Percentiles rank a stretch among this genome's conserved stretches.
Evolutionary conservation across 2,113 vertebrate species (phyloP).

Genomic region (Phaetusa simplex): DNA sequence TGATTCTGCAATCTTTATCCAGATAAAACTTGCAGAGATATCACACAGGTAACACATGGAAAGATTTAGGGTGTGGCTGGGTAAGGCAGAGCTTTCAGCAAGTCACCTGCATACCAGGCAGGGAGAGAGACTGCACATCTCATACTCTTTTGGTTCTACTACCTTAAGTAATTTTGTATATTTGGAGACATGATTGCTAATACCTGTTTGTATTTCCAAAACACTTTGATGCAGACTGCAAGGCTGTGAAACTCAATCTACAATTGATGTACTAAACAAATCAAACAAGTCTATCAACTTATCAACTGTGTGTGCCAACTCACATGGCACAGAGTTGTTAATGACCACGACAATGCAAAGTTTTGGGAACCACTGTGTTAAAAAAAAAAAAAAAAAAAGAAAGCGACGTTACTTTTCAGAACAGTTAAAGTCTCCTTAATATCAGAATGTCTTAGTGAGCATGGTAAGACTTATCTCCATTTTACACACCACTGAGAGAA

Average conservation of each 20-base stretch:
- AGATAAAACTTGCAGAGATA: slow-evolving; percentile 30
- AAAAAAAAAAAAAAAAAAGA: neutral
- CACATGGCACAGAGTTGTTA: neutral
- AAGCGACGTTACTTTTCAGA: neutral
- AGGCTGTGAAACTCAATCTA: neutral
- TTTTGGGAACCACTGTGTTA: neutral
- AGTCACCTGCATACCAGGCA: neutral
- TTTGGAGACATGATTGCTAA: neutral
- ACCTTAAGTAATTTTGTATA: neutral
- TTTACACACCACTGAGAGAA: neutral
- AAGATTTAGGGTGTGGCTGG: neutral
- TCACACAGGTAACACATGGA: neutral
- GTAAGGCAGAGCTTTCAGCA: neutral
- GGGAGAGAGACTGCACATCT: neutral
- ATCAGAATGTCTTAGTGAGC: neutral
- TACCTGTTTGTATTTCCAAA: neutral
- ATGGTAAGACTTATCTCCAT: neutral
- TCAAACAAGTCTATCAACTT: neutral
- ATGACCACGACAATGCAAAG: neutral
- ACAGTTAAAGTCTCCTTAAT: neutral
- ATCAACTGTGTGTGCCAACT: neutral
- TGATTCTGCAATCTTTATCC: slow-evolving; percentile 3
- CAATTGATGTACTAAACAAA: neutral
- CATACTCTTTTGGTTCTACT: neutral
- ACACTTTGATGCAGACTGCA: neutral